Evolutionary conservation across 2,888 invertebrate species (phyloP).

Genomic region (Noctua fimbriata): DNA sequence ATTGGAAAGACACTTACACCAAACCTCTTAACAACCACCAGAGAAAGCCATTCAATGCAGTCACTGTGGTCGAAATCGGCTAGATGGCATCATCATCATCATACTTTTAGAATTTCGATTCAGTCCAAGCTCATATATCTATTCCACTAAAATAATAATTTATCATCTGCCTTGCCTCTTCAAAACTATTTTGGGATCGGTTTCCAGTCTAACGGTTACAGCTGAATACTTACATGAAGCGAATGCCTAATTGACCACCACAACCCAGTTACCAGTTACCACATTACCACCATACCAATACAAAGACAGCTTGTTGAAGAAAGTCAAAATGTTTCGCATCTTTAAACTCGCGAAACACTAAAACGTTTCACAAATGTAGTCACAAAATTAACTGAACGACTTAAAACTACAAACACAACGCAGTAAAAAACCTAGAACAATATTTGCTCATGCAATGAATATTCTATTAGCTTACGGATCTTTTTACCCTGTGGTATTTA

Average conservation of each 20-base stretch:
- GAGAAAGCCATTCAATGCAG: background rate
- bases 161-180: background rate
- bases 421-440: background rate
- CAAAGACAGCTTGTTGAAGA: background rate
- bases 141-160: background rate
- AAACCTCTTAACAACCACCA: background rate
- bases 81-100: background rate
- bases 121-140: background rate
- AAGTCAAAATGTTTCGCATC: background rate
- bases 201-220: background rate
- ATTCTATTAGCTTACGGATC: constrained; percentile 36
- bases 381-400: constrained; percentile 8
- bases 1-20: background rate
- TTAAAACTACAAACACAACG: constrained; percentile 11
- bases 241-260: background rate
- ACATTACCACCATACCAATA: background rate
- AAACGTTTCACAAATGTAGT: constrained; percentile 1
- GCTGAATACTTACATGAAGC: background rate
- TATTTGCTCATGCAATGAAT: constrained; percentile 34
- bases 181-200: background rate
- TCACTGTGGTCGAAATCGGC: background rate
- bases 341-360: background rate
- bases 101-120: background rate
- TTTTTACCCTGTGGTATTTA: constrained; percentile 52
- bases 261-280: background rate